These are phyloP conservation scores for Schizopygopsis malacanthus DNA, from an alignment of 2,797 vertebrate species.

Conservation along the genomic window DNA sequence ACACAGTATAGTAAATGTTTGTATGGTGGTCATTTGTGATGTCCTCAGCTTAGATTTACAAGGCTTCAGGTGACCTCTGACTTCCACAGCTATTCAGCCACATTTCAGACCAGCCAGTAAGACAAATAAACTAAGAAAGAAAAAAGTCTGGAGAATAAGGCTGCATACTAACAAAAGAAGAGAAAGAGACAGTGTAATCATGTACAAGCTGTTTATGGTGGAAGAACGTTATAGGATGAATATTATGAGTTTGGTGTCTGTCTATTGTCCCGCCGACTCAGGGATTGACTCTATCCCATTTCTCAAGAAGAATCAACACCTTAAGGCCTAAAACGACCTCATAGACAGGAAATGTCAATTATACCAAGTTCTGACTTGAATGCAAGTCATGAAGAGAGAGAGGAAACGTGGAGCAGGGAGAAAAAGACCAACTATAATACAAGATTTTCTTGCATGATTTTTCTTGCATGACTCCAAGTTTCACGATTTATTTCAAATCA, in stretches of 20 bases:
- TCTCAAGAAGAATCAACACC: slow-evolving; percentile 24
- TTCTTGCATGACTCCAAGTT: neutral
- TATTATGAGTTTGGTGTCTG: slow-evolving; percentile 16
- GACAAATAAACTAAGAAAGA: slow-evolving; percentile 37
- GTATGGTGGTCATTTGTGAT: slow-evolving; percentile 6
- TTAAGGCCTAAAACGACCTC: slow-evolving; percentile 25
- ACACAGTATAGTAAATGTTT: slow-evolving; percentile 13
- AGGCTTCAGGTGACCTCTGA: slow-evolving; percentile 23
- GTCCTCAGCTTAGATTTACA: slow-evolving; percentile 6
- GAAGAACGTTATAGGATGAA: neutral
- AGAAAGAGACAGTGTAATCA: neutral
- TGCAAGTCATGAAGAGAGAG: neutral
- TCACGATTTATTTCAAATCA: neutral
- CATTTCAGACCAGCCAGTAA: slow-evolving; percentile 22
- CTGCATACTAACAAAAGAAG: neutral
- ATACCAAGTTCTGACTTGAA: slow-evolving; percentile 9
- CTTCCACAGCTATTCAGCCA: slow-evolving; percentile 10
- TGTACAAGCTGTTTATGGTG: slow-evolving; percentile 24
- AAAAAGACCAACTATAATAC: neutral
- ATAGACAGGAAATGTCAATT: slow-evolving; percentile 40
- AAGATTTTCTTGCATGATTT: neutral
- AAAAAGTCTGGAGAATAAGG: slow-evolving; percentile 12
- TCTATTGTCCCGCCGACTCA: slow-evolving; percentile 45
- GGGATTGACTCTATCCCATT: slow-evolving; percentile 26
- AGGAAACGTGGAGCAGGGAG: neutral